A percentile compares a stretch with the other conserved stretches of the same genome.
Evolutionary conservation across 2,888 invertebrate genomes (phyloP).

Genomic region (Acrobasis consociella): DNA sequence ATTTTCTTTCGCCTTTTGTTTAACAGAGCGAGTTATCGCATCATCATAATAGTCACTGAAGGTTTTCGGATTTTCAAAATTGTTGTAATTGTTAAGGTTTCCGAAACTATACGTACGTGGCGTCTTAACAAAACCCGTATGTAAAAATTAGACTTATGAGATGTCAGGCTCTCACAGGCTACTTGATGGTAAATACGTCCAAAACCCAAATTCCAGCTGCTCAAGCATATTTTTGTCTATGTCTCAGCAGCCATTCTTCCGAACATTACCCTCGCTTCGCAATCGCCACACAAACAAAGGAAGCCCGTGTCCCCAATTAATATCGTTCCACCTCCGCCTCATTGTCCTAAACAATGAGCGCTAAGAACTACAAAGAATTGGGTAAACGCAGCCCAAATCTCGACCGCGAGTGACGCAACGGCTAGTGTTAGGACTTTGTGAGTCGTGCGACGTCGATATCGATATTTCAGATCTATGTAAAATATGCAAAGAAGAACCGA

Average conservation of each 20-base stretch:
- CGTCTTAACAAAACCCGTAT: too few relatives aligned
- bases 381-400: constrained; percentile 26
- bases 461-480: background rate
- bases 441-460: background rate
- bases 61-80: too few relatives aligned
- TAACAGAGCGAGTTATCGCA: too few relatives aligned
- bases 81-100: too few relatives aligned
- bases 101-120: too few relatives aligned
- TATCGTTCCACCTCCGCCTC: constrained; percentile 23
- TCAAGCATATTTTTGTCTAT: background rate
- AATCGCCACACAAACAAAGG: constrained; percentile 20
- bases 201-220: background rate
- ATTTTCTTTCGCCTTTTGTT: too few relatives aligned
- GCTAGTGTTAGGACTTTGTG: constrained; percentile 5
- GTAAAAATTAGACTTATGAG: too few relatives aligned
- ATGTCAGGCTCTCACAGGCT: too few relatives aligned
- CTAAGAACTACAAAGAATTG: constrained; percentile 26
- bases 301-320: constrained; percentile 25
- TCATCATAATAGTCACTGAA: too few relatives aligned
- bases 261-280: constrained; percentile 1
- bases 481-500: too few relatives aligned
- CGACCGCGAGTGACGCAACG: constrained; percentile 21
- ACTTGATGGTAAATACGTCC: too few relatives aligned
- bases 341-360: constrained; percentile 26
- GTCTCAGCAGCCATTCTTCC: background rate